These are phyloP conservation scores for Pantherophis guttatus DNA, from an alignment of 2,113 vertebrate species.

Conservation along the genomic window DNA sequence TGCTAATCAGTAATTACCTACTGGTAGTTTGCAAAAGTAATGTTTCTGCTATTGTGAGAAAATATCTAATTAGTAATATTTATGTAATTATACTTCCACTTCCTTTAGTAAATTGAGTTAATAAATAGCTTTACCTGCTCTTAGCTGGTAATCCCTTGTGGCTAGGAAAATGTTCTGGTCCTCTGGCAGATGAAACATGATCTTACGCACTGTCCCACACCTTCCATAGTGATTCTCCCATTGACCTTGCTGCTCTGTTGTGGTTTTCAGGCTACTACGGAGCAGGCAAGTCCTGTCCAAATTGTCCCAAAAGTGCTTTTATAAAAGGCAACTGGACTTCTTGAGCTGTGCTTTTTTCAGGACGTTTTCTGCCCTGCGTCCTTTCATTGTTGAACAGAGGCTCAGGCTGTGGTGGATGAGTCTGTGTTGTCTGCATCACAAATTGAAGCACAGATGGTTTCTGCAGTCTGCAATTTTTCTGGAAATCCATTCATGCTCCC, in stretches of 20 bases:
- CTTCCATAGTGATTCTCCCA: background rate
- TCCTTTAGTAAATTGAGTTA: background rate
- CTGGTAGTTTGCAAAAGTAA: background rate
- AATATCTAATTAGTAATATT: background rate
- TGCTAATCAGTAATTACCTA: background rate
- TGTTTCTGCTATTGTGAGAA: background rate
- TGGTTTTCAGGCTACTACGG: background rate
- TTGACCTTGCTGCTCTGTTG: background rate
- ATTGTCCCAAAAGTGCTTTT: background rate
- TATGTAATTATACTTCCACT: background rate
- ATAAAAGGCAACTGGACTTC: background rate
- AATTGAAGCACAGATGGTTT: no score
- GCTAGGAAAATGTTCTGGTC: background rate
- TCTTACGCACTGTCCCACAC: background rate
- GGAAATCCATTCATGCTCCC: background rate
- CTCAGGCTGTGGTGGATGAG: no score
- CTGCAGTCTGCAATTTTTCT: no score
- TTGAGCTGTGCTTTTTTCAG: background rate
- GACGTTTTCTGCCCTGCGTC: background rate
- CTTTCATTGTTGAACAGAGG: no score
- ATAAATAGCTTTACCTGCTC: background rate
- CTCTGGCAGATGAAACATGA: background rate
- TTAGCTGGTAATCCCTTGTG: background rate
- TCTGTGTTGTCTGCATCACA: no score
- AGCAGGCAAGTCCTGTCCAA: background rate